Base-by-base conservation (phyloP, 2,113 vertebrate genomes). In the Strix uralensis region DNA sequence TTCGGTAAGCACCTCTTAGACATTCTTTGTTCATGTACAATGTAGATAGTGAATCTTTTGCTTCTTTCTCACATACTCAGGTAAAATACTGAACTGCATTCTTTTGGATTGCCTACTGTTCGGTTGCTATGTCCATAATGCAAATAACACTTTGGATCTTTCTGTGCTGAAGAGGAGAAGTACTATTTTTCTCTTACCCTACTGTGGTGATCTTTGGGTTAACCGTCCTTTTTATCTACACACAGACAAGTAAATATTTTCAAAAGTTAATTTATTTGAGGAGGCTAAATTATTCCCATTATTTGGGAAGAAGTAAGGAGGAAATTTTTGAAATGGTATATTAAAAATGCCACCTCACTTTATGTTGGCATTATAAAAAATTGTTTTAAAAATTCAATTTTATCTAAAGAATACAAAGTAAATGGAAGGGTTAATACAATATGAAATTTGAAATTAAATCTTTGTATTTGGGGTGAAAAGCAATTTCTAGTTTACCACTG, bases 331-430 rank as follows among this genome's bases (percentile, higher is more conserved):
- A 13, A 63, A 44, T 14, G 2, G 1, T 38, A 11, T 40, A 34
- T 54, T 73, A n/a, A 49, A 63, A 66, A 26, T 23, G 0, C 1
- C 2, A 13, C 17, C 3, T 9, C 13, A 2, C 0, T 72, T 80
- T 52, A 47, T 47, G 9, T 4, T 26, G 20, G 1, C 16, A 17
- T 3, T 55, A 4, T 42, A 54, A 85, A 94, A 49, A 11, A 26
- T 3, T 7, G 1, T 14, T 66, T 44, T 30, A 10, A 92, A 81
- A 58, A 34, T 49, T 42, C 26, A 47, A 0, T n/a, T 49, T 61
- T 40, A 57, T 25, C 82, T 57, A 5, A 5, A 89, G 84, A 79
- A 63, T 36, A 42, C 18, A 34, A 93, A 80, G 34, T 34, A 61
- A 91, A n/a, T 46, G 1, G 8, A 80, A 72, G 7, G 15, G 2